A percentile compares a stretch with the other conserved stretches of the same genome.
Evolutionary conservation across 2,797 vertebrate genomes (phyloP).

Genomic region (Acrossocheilus fasciatus): DNA sequence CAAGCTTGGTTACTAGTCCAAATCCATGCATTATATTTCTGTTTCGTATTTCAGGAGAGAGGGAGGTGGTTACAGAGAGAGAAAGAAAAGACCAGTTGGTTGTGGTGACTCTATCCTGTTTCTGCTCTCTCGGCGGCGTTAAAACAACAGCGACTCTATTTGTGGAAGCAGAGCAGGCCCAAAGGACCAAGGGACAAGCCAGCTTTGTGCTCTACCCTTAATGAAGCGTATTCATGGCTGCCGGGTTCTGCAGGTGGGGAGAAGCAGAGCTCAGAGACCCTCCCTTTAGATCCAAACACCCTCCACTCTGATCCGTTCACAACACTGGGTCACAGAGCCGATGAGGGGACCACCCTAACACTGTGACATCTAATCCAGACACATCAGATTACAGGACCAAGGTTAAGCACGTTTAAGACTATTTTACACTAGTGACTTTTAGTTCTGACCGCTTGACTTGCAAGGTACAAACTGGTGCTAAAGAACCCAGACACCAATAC

Average conservation of each 20-base stretch:
- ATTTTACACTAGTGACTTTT: constrained; percentile 15
- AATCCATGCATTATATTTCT: constrained; percentile 41
- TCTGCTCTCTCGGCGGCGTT: constrained; percentile 58
- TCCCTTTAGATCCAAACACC: constrained; percentile 62
- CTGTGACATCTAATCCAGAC: constrained; percentile 28
- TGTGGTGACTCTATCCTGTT: constrained; percentile 28
- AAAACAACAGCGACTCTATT: constrained; percentile 79
- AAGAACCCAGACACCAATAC: not conserved
- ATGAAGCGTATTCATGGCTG: constrained; percentile 75
- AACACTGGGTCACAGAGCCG: constrained; percentile 43
- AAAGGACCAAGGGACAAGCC: constrained; percentile 63
- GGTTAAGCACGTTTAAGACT: constrained; percentile 12
- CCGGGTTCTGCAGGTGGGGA: constrained; percentile 74
- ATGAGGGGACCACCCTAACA: constrained; percentile 11
- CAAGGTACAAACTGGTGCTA: not conserved
- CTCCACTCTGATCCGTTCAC: constrained; percentile 72
- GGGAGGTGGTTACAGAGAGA: not conserved
- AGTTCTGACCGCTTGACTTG: not conserved
- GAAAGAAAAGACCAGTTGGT: constrained; percentile 25
- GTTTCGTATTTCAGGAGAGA: constrained; percentile 45
- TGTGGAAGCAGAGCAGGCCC: constrained; percentile 73
- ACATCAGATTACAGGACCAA: constrained; percentile 18
- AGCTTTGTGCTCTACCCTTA: constrained; percentile 75
- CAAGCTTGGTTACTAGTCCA: constrained; percentile 30
- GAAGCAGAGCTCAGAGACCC: constrained; percentile 53